phyloP scores from a whole-genome alignment of 30 jellyfish, hydroid and myxozoan genomes.

The Turritopsis dohrnii region DNA sequence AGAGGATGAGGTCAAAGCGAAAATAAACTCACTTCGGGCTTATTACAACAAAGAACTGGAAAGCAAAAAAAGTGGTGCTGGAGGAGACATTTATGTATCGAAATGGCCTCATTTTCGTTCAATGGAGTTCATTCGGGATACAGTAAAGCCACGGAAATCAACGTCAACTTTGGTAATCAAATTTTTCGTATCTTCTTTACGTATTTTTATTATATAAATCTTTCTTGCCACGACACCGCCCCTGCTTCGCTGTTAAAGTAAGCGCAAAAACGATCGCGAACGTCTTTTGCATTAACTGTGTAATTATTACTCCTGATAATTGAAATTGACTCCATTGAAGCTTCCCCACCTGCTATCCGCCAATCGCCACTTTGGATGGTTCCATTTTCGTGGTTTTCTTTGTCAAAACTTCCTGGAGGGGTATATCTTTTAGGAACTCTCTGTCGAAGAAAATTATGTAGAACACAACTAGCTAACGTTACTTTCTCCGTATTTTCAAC shows the following conservation, averaged over 20 bases:
- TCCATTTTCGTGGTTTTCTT: neutral
- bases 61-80: slow-evolving; percentile 3
- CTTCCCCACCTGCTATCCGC: neutral
- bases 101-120: slow-evolving; percentile 7
- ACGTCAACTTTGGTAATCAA: neutral
- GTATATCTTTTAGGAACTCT: neutral
- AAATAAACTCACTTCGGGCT: neutral
- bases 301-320: neutral
- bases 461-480: neutral
- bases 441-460: neutral
- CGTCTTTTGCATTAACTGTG: too few species aligned
- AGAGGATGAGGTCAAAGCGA: neutral
- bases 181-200: neutral
- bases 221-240: slow-evolving; percentile 15
- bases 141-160: slow-evolving; percentile 3
- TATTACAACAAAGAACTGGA: neutral
- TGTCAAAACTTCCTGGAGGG: slow-evolving; percentile 11
- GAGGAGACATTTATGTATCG: neutral
- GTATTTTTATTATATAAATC: neutral
- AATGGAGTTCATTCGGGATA: neutral
- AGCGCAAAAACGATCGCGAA: slow-evolving; percentile 1
- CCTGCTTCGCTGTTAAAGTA: neutral
- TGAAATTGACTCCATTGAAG: neutral
- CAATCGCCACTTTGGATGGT: slow-evolving; percentile 4
- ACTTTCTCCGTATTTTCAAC: neutral